These are phyloP conservation scores for Seira musarum DNA, from an alignment of 2,888 invertebrate genomes.

Conservation along the genomic window DNA sequence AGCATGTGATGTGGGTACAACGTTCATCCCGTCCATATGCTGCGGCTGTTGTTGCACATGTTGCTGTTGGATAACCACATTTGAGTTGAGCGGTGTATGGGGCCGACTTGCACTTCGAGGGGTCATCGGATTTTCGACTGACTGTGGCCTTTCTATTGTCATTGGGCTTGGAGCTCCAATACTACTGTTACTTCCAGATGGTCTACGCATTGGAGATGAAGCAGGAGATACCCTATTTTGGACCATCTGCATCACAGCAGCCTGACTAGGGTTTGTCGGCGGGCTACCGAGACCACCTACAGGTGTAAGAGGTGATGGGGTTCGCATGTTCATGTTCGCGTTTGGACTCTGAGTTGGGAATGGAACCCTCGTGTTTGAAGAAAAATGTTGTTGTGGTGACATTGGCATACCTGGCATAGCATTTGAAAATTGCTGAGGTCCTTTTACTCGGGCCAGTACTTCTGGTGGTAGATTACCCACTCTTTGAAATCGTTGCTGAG, in stretches of 20 bases:
- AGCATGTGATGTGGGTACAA: slow-evolving; percentile 19
- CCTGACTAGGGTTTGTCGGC: slow-evolving; percentile 62
- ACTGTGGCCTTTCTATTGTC: slow-evolving; percentile 77
- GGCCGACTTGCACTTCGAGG: slow-evolving; percentile 72
- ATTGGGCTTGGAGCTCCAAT: slow-evolving; percentile 74
- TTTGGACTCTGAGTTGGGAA: slow-evolving; percentile 69
- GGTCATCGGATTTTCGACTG: slow-evolving; percentile 77
- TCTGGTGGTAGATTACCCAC: slow-evolving; percentile 65
- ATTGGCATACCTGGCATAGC: slow-evolving; percentile 52
- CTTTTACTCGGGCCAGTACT: slow-evolving; percentile 63
- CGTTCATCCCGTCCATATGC: slow-evolving; percentile 49
- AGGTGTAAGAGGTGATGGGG: slow-evolving; percentile 67
- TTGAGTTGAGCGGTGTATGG: slow-evolving; percentile 64
- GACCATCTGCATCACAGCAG: slow-evolving; percentile 59
- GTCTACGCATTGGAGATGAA: slow-evolving; percentile 71
- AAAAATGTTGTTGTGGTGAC: slow-evolving; percentile 58
- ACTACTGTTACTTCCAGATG: slow-evolving; percentile 74
- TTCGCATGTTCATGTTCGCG: slow-evolving; percentile 64
- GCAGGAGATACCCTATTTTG: slow-evolving; percentile 68
- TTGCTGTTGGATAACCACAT: slow-evolving; percentile 70
- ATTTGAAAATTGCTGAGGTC: slow-evolving; percentile 60
- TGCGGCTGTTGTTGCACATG: slow-evolving; percentile 71
- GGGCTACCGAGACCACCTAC: slow-evolving; percentile 69
- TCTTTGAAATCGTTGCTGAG: slow-evolving; percentile 61
- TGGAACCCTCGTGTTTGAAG: slow-evolving; percentile 61